Evolutionary conservation across 2,113 vertebrate species (phyloP).

Genomic region (Zootoca vivipara): DNA sequence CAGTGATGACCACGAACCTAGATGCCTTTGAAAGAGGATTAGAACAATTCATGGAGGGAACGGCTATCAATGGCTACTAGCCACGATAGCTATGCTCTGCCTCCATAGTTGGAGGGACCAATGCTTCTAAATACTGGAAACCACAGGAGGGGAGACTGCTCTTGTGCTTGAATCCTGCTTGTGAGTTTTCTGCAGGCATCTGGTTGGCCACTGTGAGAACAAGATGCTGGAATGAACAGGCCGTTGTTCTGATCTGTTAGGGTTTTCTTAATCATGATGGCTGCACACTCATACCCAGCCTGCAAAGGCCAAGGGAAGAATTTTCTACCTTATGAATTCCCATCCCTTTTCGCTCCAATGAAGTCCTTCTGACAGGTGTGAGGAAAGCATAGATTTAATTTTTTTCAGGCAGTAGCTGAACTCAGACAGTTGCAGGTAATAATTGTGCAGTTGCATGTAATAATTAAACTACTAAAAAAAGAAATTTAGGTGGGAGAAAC

Average conservation of each 20-base stretch:
- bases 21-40: too few relatives aligned
- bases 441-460: constrained; percentile 60
- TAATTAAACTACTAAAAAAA: constrained; percentile 46
- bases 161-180: too few relatives aligned
- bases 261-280: neutral
- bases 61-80: too few relatives aligned
- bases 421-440: constrained; percentile 33
- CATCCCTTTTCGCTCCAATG: constrained; percentile 51
- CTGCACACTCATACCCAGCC: neutral
- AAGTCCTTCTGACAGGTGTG: constrained; percentile 46
- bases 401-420: constrained; percentile 39
- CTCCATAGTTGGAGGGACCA: too few relatives aligned
- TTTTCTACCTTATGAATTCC: constrained; percentile 10
- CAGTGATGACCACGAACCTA: too few relatives aligned
- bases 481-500: neutral
- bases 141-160: too few relatives aligned
- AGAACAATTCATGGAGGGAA: too few relatives aligned
- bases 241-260: neutral
- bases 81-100: too few relatives aligned
- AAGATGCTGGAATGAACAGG: too few relatives aligned
- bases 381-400: constrained; percentile 36
- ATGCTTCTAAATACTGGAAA: too few relatives aligned
- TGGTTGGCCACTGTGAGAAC: too few relatives aligned
- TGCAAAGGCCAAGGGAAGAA: constrained; percentile 7
- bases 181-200: too few relatives aligned